A percentile compares a stretch with the other conserved stretches of the same genome.
Conservation (phyloP, 2,888 invertebrate genomes). For the Palloptera scutellata region DNA sequence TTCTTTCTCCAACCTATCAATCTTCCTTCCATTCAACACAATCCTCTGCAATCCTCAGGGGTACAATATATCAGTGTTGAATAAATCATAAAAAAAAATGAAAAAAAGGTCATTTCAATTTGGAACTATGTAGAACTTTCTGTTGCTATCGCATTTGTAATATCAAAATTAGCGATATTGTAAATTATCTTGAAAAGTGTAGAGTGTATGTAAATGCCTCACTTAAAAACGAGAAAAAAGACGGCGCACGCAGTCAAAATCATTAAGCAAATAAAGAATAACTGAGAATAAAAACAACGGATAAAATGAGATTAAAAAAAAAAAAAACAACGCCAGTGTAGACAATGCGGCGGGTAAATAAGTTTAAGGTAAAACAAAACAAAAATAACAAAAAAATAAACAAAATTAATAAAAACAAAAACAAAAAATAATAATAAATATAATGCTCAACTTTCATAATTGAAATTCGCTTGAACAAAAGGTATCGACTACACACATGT, state of each 20-base stretch:
- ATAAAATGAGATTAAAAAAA: not conserved
- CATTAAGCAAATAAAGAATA: not conserved
- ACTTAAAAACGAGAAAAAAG: not conserved
- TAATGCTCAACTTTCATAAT: not conserved
- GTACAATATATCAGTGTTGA: too few species aligned
- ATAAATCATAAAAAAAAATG: too few species aligned
- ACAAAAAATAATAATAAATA: conserved; percentile 8
- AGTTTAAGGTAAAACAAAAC: not conserved
- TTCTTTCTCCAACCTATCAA: too few species aligned
- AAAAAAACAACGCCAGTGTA: conserved; percentile 20
- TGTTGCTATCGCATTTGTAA: too few species aligned
- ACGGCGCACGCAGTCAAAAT: not conserved
- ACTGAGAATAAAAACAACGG: not conserved
- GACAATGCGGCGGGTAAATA: conserved; percentile 36
- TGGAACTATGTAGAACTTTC: too few species aligned
- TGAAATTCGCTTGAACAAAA: too few species aligned
- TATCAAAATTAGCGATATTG: too few species aligned
- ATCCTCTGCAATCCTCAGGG: too few species aligned
- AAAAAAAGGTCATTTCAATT: too few species aligned
- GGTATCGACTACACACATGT: not conserved
- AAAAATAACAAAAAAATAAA: conserved; percentile 9
- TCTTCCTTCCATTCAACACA: too few species aligned
- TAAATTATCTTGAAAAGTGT: not conserved
- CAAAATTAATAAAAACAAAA: conserved; percentile 1
- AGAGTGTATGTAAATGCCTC: not conserved